These are phyloP conservation scores for Mus spicilegus DNA, from an alignment of 2,113 vertebrate species.

Conservation along the genomic window DNA sequence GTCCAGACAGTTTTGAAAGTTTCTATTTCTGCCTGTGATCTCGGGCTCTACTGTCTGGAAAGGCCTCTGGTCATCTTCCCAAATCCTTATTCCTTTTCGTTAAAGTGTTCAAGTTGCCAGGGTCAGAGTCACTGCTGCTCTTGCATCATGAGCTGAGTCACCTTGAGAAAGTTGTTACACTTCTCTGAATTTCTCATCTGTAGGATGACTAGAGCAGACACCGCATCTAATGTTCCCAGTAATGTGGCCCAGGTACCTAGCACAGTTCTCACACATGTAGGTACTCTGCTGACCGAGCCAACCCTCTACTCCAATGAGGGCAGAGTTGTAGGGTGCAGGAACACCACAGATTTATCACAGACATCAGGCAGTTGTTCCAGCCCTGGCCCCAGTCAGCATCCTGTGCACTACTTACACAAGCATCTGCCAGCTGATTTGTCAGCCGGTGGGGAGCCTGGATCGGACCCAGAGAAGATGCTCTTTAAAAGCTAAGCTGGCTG, in stretches of 20 bases:
- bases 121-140: not conserved
- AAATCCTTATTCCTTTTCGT: not conserved
- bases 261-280: not conserved
- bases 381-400: not conserved
- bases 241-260: not conserved
- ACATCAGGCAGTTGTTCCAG: not conserved
- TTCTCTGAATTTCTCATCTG: not conserved
- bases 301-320: not conserved
- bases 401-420: not conserved
- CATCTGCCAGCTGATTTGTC: not conserved
- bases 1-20: not conserved
- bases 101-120: not conserved
- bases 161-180: not conserved
- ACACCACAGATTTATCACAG: not conserved
- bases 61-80: not conserved
- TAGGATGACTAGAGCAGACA: not conserved
- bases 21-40: not conserved
- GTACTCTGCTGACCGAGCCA: not conserved
- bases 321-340: not conserved
- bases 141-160: not conserved
- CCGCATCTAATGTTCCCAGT: too few relatives aligned
- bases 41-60: not conserved
- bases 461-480: not conserved
- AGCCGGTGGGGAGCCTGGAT: not conserved
- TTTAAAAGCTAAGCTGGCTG: not conserved